phyloP scores from a whole-genome alignment of 2,888 invertebrate species.

The Hecatera dysodea region DNA sequence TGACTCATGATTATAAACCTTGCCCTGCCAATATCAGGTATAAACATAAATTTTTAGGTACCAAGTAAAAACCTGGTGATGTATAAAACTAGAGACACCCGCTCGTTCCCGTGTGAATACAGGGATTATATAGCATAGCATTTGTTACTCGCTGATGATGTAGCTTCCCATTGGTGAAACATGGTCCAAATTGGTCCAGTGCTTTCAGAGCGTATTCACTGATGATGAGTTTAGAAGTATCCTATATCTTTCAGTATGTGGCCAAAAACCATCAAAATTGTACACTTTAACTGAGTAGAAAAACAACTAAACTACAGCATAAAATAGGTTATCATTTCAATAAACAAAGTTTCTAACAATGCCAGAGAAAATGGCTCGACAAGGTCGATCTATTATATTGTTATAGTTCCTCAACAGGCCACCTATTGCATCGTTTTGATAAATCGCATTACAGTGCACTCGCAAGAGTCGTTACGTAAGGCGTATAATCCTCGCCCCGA shows the following conservation, averaged over 20 bases:
- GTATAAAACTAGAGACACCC: too few relatives aligned
- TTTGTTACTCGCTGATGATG: too few relatives aligned
- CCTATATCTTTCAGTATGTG: background rate
- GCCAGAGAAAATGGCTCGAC: slow-evolving; percentile 37
- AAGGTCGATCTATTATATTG: slow-evolving; percentile 46
- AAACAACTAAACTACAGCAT: background rate
- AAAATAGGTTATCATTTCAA: slow-evolving; percentile 1
- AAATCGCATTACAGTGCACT: slow-evolving; percentile 50
- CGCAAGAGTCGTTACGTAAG: slow-evolving; percentile 35
- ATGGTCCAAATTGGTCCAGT: too few relatives aligned
- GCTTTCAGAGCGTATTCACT: too few relatives aligned
- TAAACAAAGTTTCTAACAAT: slow-evolving; percentile 15
- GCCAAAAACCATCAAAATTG: background rate
- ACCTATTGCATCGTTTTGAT: slow-evolving; percentile 49
- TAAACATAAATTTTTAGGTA: slow-evolving; percentile 10
- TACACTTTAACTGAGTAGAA: slow-evolving; percentile 8
- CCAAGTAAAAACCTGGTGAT: background rate
- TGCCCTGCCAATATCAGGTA: slow-evolving; percentile 18
- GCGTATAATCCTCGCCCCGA: slow-evolving; percentile 29
- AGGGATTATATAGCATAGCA: too few relatives aligned
- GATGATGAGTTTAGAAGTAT: background rate
- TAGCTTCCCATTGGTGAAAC: too few relatives aligned
- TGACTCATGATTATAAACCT: slow-evolving; percentile 41
- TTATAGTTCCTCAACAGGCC: slow-evolving; percentile 42
- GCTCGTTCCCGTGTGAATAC: too few relatives aligned